phyloP scores from a whole-genome alignment of 2,797 vertebrate genomes.

The Masticophis lateralis region DNA sequence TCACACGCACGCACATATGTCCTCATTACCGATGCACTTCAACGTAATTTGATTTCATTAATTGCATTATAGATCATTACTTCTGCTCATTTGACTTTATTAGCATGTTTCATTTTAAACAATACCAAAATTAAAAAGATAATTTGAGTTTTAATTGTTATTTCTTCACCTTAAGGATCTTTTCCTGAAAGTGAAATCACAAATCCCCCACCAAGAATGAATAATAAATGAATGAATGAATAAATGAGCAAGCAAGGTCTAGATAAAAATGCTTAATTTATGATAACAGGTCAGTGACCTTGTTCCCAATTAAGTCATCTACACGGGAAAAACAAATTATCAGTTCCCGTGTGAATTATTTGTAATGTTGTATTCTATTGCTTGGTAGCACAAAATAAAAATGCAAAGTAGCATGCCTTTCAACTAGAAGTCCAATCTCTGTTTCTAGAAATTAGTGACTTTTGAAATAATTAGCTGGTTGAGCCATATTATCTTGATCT shows the following conservation, averaged over 20 bases:
- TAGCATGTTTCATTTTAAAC: background rate
- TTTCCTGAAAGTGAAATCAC: background rate
- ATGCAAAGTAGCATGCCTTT: background rate
- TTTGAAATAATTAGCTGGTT: conserved; percentile 10
- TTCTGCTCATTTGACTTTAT: background rate
- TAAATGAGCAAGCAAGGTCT: background rate
- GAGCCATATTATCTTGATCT: background rate
- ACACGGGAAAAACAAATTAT: background rate
- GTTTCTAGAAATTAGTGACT: background rate
- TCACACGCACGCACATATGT: background rate
- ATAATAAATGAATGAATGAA: background rate
- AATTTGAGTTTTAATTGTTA: background rate
- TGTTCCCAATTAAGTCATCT: background rate
- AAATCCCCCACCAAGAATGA: background rate
- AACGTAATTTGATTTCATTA: background rate
- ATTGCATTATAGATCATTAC: background rate
- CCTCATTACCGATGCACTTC: background rate
- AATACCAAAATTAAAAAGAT: background rate
- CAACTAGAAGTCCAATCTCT: background rate
- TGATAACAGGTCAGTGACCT: background rate
- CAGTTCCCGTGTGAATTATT: background rate
- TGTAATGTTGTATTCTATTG: background rate
- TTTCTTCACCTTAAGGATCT: background rate
- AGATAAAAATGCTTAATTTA: background rate
- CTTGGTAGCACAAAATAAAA: background rate